phyloP scores from a whole-genome alignment of 2,113 vertebrate genomes.

The Lophura nycthemera region DNA sequence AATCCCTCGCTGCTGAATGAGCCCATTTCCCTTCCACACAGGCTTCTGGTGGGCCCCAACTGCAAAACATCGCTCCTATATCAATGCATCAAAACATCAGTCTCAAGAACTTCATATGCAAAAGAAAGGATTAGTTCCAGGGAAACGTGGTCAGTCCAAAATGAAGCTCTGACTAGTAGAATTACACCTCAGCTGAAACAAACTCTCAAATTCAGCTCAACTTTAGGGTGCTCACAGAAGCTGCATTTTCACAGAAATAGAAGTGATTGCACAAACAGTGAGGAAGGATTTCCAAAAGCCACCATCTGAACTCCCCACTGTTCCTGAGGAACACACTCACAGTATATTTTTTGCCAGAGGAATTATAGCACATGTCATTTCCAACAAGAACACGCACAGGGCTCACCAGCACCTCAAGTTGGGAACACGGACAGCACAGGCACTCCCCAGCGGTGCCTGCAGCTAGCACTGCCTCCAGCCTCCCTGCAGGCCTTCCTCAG shows the following conservation, averaged over 20 bases:
- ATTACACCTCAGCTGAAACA: background rate
- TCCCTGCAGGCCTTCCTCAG: background rate
- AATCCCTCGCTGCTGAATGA: background rate
- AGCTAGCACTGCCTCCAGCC: background rate
- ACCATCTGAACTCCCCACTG: background rate
- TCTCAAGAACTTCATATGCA: background rate
- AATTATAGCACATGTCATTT: constrained; percentile 27
- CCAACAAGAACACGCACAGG: constrained; percentile 1
- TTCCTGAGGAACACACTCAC: background rate
- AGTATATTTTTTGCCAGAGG: constrained; percentile 33
- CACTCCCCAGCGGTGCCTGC: background rate
- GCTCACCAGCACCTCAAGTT: background rate
- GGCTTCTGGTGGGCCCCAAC: background rate
- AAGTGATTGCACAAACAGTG: background rate
- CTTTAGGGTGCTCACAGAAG: background rate
- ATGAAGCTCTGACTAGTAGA: background rate
- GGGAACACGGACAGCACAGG: background rate
- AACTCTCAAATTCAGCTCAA: background rate
- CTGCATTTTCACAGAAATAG: constrained; percentile 2
- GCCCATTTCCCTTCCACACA: background rate
- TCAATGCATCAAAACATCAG: background rate
- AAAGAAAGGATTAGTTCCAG: background rate
- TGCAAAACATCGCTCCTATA: background rate
- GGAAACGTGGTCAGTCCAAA: background rate
- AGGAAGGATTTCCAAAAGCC: constrained; percentile 8